A percentile compares a stretch with the other conserved stretches of the same genome.
These are phyloP conservation scores for Zaprionus capensis DNA, from an alignment of 1,140 invertebrate species.

Conservation along the genomic window DNA sequence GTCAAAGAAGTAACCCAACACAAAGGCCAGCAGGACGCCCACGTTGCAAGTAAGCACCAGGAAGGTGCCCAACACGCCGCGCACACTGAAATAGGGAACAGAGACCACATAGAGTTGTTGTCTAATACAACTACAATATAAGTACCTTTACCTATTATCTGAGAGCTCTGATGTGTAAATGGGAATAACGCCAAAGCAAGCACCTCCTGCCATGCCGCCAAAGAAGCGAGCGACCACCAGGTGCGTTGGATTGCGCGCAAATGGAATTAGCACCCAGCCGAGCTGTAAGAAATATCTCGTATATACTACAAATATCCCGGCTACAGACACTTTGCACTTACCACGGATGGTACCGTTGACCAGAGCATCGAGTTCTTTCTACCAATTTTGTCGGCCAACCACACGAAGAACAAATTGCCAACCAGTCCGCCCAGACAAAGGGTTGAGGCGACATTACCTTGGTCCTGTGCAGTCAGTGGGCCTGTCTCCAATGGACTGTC, in stretches of 20 bases:
- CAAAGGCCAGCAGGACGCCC: slow-evolving; percentile 85
- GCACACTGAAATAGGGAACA: slow-evolving; percentile 53
- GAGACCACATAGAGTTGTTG: background rate
- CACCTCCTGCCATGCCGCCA: slow-evolving; percentile 84
- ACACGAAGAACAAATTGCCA: slow-evolving; percentile 85
- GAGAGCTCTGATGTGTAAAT: slow-evolving; percentile 85
- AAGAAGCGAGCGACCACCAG: slow-evolving; percentile 84
- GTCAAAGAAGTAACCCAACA: slow-evolving; percentile 84
- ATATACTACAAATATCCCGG: no score
- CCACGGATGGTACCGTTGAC: slow-evolving; percentile 67
- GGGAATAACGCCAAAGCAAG: slow-evolving; percentile 84
- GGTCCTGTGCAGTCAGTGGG: slow-evolving; percentile 80
- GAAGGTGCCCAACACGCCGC: slow-evolving; percentile 85
- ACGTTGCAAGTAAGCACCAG: slow-evolving; percentile 85
- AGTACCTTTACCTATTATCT: slow-evolving; percentile 69
- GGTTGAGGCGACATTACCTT: slow-evolving; percentile 86
- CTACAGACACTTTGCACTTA: slow-evolving; percentile 21
- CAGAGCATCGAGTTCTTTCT: slow-evolving; percentile 63
- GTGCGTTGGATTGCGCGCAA: slow-evolving; percentile 73
- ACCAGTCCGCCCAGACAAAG: slow-evolving; percentile 85
- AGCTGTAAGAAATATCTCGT: slow-evolving; percentile 40
- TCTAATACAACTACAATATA: background rate
- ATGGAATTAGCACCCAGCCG: slow-evolving; percentile 83
- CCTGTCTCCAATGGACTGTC: slow-evolving; percentile 65
- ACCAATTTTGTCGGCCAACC: slow-evolving; percentile 85